Evolutionary conservation across 2,888 invertebrate species (phyloP).

Genomic region (Nysson spinosus): DNA sequence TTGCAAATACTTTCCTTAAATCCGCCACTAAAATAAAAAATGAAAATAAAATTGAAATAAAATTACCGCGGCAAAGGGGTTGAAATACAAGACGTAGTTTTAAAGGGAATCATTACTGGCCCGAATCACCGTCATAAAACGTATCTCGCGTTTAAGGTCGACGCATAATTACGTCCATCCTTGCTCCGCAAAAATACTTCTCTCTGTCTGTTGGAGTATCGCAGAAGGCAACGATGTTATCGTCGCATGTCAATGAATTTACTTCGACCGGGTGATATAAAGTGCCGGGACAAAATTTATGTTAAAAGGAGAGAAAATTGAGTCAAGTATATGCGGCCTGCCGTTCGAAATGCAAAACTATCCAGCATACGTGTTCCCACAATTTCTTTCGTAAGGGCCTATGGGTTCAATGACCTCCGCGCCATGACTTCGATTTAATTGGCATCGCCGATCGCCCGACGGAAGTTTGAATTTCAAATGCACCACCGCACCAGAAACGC

Average conservation of each 20-base stretch:
- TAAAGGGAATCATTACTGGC: too few species aligned
- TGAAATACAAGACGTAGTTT: too few species aligned
- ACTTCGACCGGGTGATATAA: constrained; percentile 17
- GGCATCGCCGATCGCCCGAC: constrained; percentile 38
- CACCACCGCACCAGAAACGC: constrained; percentile 20
- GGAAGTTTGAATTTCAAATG: constrained; percentile 57
- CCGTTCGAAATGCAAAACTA: constrained; percentile 49
- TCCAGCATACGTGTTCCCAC: constrained; percentile 43
- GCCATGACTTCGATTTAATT: constrained; percentile 47
- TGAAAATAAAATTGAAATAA: too few species aligned
- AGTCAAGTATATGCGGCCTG: constrained; percentile 47
- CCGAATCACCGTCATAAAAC: too few species aligned
- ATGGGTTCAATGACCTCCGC: constrained; percentile 43
- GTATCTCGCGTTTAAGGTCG: neutral
- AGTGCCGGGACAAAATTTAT: constrained; percentile 33
- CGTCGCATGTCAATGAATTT: constrained; percentile 15
- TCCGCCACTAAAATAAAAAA: too few species aligned
- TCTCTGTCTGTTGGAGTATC: neutral
- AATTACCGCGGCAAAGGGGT: too few species aligned
- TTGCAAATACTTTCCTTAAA: too few species aligned
- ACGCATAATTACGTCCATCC: neutral
- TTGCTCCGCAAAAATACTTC: neutral
- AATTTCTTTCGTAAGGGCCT: constrained; percentile 37
- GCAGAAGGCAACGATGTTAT: constrained; percentile 13
- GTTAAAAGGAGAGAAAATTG: constrained; percentile 27